Evolutionary conservation across 2,797 vertebrate species (phyloP), one percentile per base, ranked within the genome.

Genomic region (Rhyacichthys aspro): DNA sequence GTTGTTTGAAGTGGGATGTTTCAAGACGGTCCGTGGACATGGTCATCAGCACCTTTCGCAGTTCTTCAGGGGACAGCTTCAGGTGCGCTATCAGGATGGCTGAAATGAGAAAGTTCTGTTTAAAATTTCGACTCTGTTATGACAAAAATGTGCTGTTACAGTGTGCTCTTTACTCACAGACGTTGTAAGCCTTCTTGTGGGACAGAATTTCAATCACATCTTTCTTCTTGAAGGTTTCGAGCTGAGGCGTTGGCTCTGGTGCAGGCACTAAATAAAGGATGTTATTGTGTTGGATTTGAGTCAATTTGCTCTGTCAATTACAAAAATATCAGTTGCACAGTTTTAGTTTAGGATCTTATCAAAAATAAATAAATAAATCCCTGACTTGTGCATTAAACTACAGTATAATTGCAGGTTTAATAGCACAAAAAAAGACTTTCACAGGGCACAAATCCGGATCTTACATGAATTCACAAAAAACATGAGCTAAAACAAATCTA

Each of bases 121-220:
- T 53, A 53, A 39, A 36, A 53, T n/a, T n/a, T n/a, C n/a, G 9
- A 9, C 8, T 37, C 11, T 39, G 14, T 53, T 9, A 53, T 8
- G 5, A 53, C 3, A 19, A 2, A 39, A 23, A 38, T 15, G 14
- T 38, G 49, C 7, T 7, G 5, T 18, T 41, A n/a, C 8, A 53
- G 36, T 15, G n/a, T 37, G 17, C 11, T 36, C 44, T 46, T 54
- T 66, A 93, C 95, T 94, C 81, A 99, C 98, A 98, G 66, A 95
- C 96, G 69, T 98, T 98, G 85, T 98, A 98, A 76, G 98, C 96
- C 83, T 99, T 99, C 88, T 99, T 98, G 88, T 95, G 95, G 55
- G 98, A 98, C 63, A 99, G 90, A 81, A 99, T 98, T 91, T 98
- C 94, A 63, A 99, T 92, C 71, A 98, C 92, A 14, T 96, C 95